phyloP scores from a whole-genome alignment of 2,113 vertebrate genomes.

The Dipodomys spectabilis region DNA sequence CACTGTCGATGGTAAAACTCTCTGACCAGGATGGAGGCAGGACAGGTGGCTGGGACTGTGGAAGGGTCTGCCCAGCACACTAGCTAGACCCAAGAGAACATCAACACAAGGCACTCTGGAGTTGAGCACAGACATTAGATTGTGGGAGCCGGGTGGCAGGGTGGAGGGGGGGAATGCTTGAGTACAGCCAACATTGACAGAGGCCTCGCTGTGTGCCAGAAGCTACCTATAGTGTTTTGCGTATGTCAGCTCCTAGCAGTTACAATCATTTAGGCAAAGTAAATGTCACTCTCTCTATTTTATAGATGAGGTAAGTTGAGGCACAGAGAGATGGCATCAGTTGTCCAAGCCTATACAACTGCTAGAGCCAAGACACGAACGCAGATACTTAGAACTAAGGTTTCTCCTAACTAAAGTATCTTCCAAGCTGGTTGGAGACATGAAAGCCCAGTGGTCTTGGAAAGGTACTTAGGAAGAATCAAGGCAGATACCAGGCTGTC shows the following conservation, averaged over 20 bases:
- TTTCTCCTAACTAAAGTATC: neutral
- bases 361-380: neutral
- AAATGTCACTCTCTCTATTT: neutral
- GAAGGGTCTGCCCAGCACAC: neutral
- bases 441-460: neutral
- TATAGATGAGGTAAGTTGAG: neutral
- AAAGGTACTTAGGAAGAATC: neutral
- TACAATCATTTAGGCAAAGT: neutral
- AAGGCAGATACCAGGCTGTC: neutral
- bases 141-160: too few species aligned
- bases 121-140: neutral
- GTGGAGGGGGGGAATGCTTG: too few species aligned
- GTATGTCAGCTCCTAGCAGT: neutral
- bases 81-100: neutral
- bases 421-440: neutral
- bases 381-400: neutral
- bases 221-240: neutral
- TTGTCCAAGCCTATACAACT: neutral
- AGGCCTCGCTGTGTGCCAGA: neutral
- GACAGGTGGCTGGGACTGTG: neutral
- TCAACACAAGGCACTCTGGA: neutral
- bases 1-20: conserved; percentile 93
- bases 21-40: neutral
- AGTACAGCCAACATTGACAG: neutral
- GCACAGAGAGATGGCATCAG: neutral